Evolutionary conservation across 2,113 vertebrate species (phyloP), one percentile per base, ranked within the genome.

Genomic region (Excalfactoria chinensis): DNA sequence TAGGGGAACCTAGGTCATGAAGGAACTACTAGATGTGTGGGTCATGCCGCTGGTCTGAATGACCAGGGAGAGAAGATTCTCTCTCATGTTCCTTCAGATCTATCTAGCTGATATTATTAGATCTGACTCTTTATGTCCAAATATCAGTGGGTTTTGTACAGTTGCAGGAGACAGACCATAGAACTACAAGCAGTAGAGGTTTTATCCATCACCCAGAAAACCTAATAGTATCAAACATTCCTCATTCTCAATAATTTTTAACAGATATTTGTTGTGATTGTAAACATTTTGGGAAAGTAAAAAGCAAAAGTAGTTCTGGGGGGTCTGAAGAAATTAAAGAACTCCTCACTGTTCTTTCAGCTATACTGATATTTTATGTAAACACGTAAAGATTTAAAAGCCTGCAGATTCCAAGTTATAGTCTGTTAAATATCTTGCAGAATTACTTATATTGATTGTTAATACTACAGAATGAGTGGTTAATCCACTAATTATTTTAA

Each of bases 1-100:
- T 0, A 44, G 7, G 12, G 30, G 59, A 84, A 56, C 1, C 8
- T 15, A 64, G 14, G 10, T 23, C 7, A 19, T 0, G 0, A 77
- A 84, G 25, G 13, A 53, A 86, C 5, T 20, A 41, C 8, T 12
- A 3, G 3, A 2, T 28, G 10, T 49, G 23, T 3, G 19, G 5
- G 6, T 63, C n/a, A 44, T 23, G 41, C 5, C 8, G 7, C 22
- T 66, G 30, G 21, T 43, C 35, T 66, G 56, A 80, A 48, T 0
- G 2, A 34, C 11, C 7, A 60, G 26, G 28, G 20, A 72, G 68
- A 46, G 18, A 25, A 3, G 4, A 63, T 58, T 13, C 32, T 21
- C 11, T 68, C 13, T 64, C 32, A 16, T 25, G 14, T 4, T 81
- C 20, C 6, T 0, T 0, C 11, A 44, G 44, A 73, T 37, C 16